Conservation (phyloP, 2,888 invertebrate species). For the Euproctis similis region DNA sequence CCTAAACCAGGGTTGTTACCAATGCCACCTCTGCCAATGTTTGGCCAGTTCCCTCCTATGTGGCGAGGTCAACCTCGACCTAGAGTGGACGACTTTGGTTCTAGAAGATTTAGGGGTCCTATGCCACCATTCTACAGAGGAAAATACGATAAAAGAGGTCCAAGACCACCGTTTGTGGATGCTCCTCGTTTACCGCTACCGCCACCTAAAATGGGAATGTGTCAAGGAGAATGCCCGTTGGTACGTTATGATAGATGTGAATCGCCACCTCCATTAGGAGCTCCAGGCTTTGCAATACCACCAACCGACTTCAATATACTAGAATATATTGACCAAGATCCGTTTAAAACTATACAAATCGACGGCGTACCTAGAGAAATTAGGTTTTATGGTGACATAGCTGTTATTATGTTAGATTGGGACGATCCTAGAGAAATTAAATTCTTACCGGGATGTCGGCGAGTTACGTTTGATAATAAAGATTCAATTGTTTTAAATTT, state of each 20-base stretch:
- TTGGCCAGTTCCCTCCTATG: slow-evolving; percentile 33
- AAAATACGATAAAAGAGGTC: slow-evolving; percentile 47
- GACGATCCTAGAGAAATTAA: slow-evolving; percentile 90
- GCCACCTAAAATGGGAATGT: slow-evolving; percentile 51
- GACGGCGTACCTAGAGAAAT: slow-evolving; percentile 88
- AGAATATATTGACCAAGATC: slow-evolving; percentile 75
- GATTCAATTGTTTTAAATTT: slow-evolving; percentile 79
- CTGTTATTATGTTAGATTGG: slow-evolving; percentile 89
- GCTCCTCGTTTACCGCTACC: slow-evolving; percentile 41
- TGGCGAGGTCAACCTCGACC: slow-evolving; percentile 55
- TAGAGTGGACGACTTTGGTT: slow-evolving; percentile 47
- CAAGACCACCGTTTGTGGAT: slow-evolving; percentile 40
- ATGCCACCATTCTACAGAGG: slow-evolving; percentile 48
- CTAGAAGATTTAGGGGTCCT: slow-evolving; percentile 50
- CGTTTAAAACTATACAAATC: slow-evolving; percentile 87
- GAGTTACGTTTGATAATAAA: slow-evolving; percentile 85
- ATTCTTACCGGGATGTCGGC: slow-evolving; percentile 86
- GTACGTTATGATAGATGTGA: slow-evolving; percentile 45
- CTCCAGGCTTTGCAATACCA: slow-evolving; percentile 49
- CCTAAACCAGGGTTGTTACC: slow-evolving; percentile 32
- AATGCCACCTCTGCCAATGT: slow-evolving; percentile 43
- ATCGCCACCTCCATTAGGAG: slow-evolving; percentile 57
- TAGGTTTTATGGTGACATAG: slow-evolving; percentile 89
- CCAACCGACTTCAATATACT: slow-evolving; percentile 52
- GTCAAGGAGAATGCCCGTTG: slow-evolving; percentile 53